These are phyloP conservation scores for Fragum fragum DNA, from an alignment of 2,888 invertebrate species.

Conservation along the genomic window DNA sequence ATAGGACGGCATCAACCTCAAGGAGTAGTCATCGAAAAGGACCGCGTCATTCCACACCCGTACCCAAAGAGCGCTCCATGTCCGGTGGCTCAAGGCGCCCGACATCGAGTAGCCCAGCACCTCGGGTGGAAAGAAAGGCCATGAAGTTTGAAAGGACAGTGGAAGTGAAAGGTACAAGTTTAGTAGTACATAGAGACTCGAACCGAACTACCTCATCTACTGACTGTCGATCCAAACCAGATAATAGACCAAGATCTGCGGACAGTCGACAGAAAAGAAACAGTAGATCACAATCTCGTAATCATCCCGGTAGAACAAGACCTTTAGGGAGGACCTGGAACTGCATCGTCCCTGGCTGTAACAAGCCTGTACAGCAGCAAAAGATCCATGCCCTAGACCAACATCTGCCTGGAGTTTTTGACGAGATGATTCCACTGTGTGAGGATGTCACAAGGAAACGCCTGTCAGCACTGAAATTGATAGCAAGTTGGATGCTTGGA, in stretches of 20 bases:
- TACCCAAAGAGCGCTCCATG: neutral
- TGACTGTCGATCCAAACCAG: neutral
- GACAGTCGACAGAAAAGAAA: too few relatives aligned
- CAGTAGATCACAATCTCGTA: neutral
- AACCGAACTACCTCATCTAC: neutral
- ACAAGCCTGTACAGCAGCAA: neutral
- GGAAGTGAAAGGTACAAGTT: neutral
- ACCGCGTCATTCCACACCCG: neutral
- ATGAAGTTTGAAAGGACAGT: neutral
- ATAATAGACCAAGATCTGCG: too few relatives aligned
- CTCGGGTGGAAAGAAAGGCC: neutral
- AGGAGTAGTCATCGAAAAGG: neutral
- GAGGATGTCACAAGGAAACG: constrained; percentile 7
- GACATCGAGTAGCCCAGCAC: neutral
- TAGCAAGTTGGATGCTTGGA: constrained; percentile 4
- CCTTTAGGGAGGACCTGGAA: neutral
- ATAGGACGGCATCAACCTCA: neutral
- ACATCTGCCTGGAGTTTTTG: neutral
- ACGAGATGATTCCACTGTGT: neutral
- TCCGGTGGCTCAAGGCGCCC: neutral
- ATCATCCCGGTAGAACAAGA: neutral
- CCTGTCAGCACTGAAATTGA: constrained; percentile 11
- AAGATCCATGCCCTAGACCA: neutral
- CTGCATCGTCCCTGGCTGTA: neutral
- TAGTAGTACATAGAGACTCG: neutral